Evolutionary conservation across 2,113 vertebrate genomes (phyloP), one percentile per base, ranked within the genome.

Genomic region (Odocoileus virginianus): DNA sequence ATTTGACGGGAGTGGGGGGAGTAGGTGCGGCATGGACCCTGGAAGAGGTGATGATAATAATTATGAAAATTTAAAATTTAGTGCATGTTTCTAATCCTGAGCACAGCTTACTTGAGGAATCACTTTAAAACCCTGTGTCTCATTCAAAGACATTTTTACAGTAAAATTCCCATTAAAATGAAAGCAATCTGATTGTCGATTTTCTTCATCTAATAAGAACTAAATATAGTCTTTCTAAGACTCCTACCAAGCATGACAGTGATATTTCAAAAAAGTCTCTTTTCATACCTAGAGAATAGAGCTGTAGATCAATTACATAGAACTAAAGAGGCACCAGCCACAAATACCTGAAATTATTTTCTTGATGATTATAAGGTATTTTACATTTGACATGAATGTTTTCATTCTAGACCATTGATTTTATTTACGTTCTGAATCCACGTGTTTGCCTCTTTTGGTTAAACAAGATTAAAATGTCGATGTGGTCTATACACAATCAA

Each of bases 81-180:
- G 74, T 60, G 78, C 28, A 1, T 64, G 27, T 74, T 95, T 86
- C 87, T 95, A 52, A 94, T 79, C 67, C 97, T 85, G 93, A 78
- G 76, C 28, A 89, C 81, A 61, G 5, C 27, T 94, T 83, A 45
- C n/a, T 61, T 33, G 79, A 84, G 50, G 58, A 94, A 57, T 87
- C 87, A 40, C 30, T 58, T 64, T n/a, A 58, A 88, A 86, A 85
- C 6, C 27, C 61, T 52, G 0, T 57, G 21, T 87, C 54, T 89
- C 71, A 15, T 95, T 84, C 84, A 87, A 36, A 61, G 61, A 61
- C 81, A 74, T 93, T 96, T 61, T 81, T 91, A 54, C 50, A 33
- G 40, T 93, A 88, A 95, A 78, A 94, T 54, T 82, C 95, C 60
- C n/a, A 82, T 82, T 81, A 67, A 87, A 64, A 64, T 89, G 85